Conservation (phyloP, 2,113 vertebrate genomes). For the Laticauda colubrina region DNA sequence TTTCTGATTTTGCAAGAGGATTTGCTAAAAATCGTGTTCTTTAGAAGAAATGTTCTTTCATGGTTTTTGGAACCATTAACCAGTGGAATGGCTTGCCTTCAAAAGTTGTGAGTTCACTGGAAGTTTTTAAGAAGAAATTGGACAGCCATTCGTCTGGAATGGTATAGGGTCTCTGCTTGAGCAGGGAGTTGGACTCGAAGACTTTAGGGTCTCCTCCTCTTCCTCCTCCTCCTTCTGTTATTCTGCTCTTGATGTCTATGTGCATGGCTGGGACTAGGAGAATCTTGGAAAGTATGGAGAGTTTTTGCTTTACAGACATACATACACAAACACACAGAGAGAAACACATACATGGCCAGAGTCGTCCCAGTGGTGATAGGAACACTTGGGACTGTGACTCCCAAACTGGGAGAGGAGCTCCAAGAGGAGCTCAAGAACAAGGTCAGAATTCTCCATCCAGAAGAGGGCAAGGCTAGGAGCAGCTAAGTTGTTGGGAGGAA, state of each 20-base stretch:
- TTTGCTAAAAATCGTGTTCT: neutral
- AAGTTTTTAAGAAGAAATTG: neutral
- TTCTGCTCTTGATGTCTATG: neutral
- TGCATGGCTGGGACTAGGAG: constrained; percentile 19
- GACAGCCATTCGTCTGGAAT: neutral
- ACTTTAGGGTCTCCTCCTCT: too few species aligned
- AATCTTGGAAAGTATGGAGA: neutral
- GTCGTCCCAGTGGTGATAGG: neutral
- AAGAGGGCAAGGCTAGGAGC: neutral
- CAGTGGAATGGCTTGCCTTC: neutral
- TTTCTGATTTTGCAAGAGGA: constrained; percentile 47
- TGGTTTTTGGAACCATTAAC: neutral
- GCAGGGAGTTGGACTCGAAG: neutral
- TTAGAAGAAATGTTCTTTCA: neutral
- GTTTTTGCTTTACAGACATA: neutral
- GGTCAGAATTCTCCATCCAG: neutral
- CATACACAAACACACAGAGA: neutral
- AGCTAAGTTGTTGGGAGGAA: neutral
- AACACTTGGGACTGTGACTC: neutral
- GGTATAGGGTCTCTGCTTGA: neutral
- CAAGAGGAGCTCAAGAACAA: neutral
- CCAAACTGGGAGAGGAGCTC: neutral
- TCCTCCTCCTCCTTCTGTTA: neutral
- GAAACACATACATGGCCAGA: neutral
- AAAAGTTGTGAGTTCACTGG: neutral